These are phyloP conservation scores for Hycleus cichorii DNA, from an alignment of 1,140 invertebrate species.

Conservation along the genomic window DNA sequence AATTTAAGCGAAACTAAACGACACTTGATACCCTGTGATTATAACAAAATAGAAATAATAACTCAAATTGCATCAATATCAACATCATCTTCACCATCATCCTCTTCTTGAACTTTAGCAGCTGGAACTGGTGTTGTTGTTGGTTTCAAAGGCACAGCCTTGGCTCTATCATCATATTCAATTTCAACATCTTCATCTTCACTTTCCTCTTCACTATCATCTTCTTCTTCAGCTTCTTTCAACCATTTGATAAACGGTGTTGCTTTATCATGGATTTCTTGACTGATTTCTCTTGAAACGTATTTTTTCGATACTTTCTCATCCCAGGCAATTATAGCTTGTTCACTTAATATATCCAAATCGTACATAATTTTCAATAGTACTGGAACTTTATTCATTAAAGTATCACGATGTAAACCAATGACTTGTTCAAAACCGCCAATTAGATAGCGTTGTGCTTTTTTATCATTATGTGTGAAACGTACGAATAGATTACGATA, in stretches of 20 bases:
- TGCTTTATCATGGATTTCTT: constrained; percentile 88
- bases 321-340: constrained; percentile 88
- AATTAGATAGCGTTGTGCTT: constrained; percentile 91
- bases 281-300: constrained; percentile 81
- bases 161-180: constrained; percentile 81
- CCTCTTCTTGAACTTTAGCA: constrained; percentile 52
- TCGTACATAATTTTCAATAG: constrained; percentile 95
- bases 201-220: constrained; percentile 61
- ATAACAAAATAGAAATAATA: not conserved
- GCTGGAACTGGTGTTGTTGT: constrained; percentile 38
- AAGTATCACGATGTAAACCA: constrained; percentile 66
- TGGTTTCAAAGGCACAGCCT: constrained; percentile 64
- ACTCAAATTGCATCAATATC: constrained; percentile 89
- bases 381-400: constrained; percentile 82
- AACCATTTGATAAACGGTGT: constrained; percentile 95
- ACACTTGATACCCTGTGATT: constrained; percentile 8
- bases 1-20: not conserved
- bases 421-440: constrained; percentile 93
- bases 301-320: constrained; percentile 92
- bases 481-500: constrained; percentile 68
- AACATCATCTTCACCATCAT: constrained; percentile 68
- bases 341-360: constrained; percentile 89
- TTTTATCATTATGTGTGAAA: constrained; percentile 82
- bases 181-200: constrained; percentile 55
- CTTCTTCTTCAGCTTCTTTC: constrained; percentile 89